Base-by-base conservation (phyloP, 2,888 invertebrate genomes). In the Exephanes ischioxanthus region DNA sequence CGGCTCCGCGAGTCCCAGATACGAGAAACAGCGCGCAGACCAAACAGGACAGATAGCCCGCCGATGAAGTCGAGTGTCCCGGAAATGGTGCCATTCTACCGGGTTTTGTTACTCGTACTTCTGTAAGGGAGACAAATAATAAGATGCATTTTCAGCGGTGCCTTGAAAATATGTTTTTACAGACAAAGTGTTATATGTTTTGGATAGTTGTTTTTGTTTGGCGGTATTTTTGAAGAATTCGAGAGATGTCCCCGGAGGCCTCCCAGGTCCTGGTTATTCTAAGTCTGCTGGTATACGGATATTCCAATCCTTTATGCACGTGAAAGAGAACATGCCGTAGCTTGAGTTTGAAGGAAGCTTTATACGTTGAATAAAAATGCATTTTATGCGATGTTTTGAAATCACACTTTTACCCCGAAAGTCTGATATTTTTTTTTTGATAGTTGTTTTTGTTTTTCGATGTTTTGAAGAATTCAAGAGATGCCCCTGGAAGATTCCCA, bases 11-110 rank as follows among this genome's bases (percentile, higher is more conserved):
- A 37, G 61, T 71, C 51, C 48, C 61, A 33, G 72, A 51, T 37
- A 79, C 61, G 45, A 84, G 71, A 16, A 84, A 33, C 16, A 84
- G 53, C 5, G 30, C 55, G n/a, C 63, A 58, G 51, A 53, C 55
- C 22, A 76, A 51, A 45, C 45, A 70, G 22, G 22, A 26, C 30
- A 61, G 58, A 70, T 37, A 51, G 30, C 14, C n/a, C 22, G 14
- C 16, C 37, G 70, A 63, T 19, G 53, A 53, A 53, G 16, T 68
- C 9, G 58, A 61, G 68, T 67, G 22, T 14, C 7, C 45, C n/a
- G 33, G 53, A 63, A 3, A 22, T 26, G 63, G 9, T 53, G 61
- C 30, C 83, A 75, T 80, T 45, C 16, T 37, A 48, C 6, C 14
- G 48, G 30, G 14, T 4, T 58, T 70, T 2, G n/a, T 58, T 61